Base-by-base conservation (phyloP, 2,888 invertebrate species). In the Ellobium chinense region DNA sequence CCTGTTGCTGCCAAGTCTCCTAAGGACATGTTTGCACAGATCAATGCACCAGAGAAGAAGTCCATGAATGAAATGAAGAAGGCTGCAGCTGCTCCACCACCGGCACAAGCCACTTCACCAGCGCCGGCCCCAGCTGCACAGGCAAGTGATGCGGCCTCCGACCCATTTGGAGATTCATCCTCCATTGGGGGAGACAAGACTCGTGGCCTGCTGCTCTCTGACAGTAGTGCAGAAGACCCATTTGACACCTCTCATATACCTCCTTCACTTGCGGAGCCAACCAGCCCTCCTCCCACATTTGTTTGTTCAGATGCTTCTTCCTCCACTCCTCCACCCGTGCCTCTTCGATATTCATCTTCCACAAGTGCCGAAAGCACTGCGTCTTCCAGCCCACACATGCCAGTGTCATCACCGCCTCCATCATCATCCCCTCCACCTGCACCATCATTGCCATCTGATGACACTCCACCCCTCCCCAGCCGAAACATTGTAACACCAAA, bases 1-100 rank as follows among this genome's bases (percentile, higher is more conserved):
- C 37, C 66, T 54, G 21, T 63, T 1, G 37, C 54, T 21, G 77
- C 63, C 18, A 85, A 86, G 72, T 81, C 86, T 31, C 88, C 89
- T 18, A 90, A 89, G 76, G 88, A 88, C 29, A 82, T 90, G 84
- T 90, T 90, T 84, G 85, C 82, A 46, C 87, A 87, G 29, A 54
- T 85, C 31, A 84, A 78, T 60, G 56, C 85, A 24, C 84, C 85
- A 31, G 82, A 88, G 12, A 90, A 89, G 81, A 88, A 86, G 81
- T 84, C 87, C 36, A 78, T 90, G 76, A 89, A 88, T 83, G 87
- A 87, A 63, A 66, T 90, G 80, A 86, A 86, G 70, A 81, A 80
- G 21, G 84, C 77, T 24, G 70, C 82, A 27, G 68, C 80, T 18
- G 31, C 76, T 18, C 83, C 85, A 27, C 65, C 82, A 37, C 80